Evolutionary conservation across 2,888 invertebrate genomes (phyloP), one percentile per base, ranked within the genome.

Genomic region (Folsomia manolachei): DNA sequence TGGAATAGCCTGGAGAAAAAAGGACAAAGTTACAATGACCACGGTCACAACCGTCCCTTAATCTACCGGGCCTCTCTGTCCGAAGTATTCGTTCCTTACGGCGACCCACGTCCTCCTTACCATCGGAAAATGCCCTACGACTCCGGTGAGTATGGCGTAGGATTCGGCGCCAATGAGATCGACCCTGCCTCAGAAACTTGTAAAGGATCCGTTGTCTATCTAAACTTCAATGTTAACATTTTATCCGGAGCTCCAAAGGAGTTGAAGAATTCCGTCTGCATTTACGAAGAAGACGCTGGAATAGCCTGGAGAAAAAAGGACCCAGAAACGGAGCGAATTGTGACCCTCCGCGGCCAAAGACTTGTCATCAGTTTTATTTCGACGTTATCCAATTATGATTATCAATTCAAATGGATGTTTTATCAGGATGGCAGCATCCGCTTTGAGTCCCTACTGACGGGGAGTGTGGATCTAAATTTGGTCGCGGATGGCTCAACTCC

Each of bases 101-200:
- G n/a, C n/a, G n/a, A n/a, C n/a, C n/a, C n/a, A n/a, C n/a, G n/a
- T n/a, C n/a, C n/a, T n/a, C n/a, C n/a, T n/a, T n/a, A n/a, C n/a
- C n/a, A n/a, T n/a, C n/a, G n/a, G n/a, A n/a, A n/a, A n/a, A n/a
- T n/a, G n/a, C 1, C 52, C 24, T n/a, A n/a, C n/a, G n/a, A n/a
- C n/a, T n/a, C n/a, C n/a, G 75, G 75, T 0, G 67, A 76, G n/a
- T 76, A 71, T 63, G 78, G 76, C 0, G 19, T 75, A 11, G 78
- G 78, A 1, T 70, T 56, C 25, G 62, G 19, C 4, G n/a, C 63
- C 1, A 52, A 61, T 4, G 67, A 69, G 14, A 63, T 75, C 14
- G n/a, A n/a, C n/a, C 52, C 65, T 18, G 4, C 69, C 14, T 62
- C 65, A 0, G 65, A 63, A 9, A 27, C 71, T 64, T 75, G 75